phyloP scores from a whole-genome alignment of 2,113 vertebrate genomes.

The Eleginops maclovinus region DNA sequence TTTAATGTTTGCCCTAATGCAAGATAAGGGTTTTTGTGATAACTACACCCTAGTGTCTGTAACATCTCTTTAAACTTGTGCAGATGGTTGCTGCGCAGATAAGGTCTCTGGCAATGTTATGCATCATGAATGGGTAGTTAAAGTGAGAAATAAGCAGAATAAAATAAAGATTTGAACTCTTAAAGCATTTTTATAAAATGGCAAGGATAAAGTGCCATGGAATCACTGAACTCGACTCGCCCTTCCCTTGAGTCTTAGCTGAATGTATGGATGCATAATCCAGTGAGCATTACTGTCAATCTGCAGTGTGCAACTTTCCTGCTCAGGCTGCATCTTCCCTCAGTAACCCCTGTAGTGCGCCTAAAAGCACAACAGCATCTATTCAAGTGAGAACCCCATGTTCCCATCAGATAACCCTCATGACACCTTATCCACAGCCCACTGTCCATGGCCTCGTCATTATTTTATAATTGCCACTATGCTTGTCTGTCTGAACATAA shows the following conservation, averaged over 20 bases:
- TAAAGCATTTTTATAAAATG: constrained; percentile 36
- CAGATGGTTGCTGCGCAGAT: not conserved
- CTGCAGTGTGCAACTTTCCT: constrained; percentile 17
- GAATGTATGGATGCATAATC: constrained; percentile 49
- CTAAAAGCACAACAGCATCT: constrained; percentile 39
- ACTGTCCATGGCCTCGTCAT: not conserved
- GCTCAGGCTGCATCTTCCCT: constrained; percentile 21
- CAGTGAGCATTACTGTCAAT: constrained; percentile 28
- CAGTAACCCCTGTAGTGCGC: constrained; percentile 24
- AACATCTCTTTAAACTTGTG: constrained; percentile 8
- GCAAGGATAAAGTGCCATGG: constrained; percentile 22
- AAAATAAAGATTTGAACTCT: constrained; percentile 6
- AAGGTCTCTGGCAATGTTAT: not conserved
- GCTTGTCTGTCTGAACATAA: constrained; percentile 2
- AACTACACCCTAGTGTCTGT: not conserved
- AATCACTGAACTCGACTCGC: constrained; percentile 34
- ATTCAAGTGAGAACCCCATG: constrained; percentile 37
- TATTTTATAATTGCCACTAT: constrained; percentile 36
- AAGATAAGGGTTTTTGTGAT: constrained; percentile 2
- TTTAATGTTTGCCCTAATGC: constrained; percentile 1
- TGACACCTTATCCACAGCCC: constrained; percentile 20
- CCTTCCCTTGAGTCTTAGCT: constrained; percentile 17
- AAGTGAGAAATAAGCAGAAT: constrained; percentile 2
- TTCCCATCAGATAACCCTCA: constrained; percentile 52
- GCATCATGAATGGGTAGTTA: not conserved